Evolutionary conservation across 2,797 vertebrate genomes (phyloP).

Genomic region (Bradypodion pumilum): DNA sequence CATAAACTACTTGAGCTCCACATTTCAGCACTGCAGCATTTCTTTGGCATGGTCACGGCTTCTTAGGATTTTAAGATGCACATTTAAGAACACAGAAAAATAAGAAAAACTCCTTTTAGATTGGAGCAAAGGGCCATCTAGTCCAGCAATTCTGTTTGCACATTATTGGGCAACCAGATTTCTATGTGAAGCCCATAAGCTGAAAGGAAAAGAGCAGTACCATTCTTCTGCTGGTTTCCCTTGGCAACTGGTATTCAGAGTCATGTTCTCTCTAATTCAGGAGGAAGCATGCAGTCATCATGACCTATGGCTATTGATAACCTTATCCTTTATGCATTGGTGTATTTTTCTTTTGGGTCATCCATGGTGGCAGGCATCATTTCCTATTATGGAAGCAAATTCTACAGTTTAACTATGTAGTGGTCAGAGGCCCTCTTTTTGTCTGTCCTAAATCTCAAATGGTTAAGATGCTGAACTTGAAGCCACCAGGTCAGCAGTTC

Average conservation of each 20-base stretch:
- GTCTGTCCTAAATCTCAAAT: not conserved
- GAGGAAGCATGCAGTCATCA: not conserved
- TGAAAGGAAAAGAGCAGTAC: too few relatives aligned
- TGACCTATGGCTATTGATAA: not conserved
- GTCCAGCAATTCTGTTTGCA: too few relatives aligned
- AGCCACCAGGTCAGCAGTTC: too few relatives aligned
- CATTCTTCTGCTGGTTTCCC: not conserved
- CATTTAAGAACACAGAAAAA: not conserved
- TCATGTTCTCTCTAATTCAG: not conserved
- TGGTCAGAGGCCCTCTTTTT: not conserved
- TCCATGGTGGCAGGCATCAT: not conserved
- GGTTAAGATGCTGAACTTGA: too few relatives aligned
- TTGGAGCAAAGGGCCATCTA: too few relatives aligned
- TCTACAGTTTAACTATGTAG: not conserved
- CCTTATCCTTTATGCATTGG: not conserved
- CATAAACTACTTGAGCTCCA: too few relatives aligned
- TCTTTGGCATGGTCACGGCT: not conserved
- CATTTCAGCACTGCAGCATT: not conserved
- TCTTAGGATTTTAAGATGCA: not conserved
- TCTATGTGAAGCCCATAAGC: too few relatives aligned
- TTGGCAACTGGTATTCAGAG: not conserved
- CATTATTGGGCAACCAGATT: too few relatives aligned
- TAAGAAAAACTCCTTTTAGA: too few relatives aligned
- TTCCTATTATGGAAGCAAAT: not conserved
- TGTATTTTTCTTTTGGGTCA: not conserved